A percentile compares a stretch with the other conserved stretches of the same genome.
These are phyloP conservation scores for Folsomia candida DNA, from an alignment of 2,888 invertebrate species.

Conservation along the genomic window DNA sequence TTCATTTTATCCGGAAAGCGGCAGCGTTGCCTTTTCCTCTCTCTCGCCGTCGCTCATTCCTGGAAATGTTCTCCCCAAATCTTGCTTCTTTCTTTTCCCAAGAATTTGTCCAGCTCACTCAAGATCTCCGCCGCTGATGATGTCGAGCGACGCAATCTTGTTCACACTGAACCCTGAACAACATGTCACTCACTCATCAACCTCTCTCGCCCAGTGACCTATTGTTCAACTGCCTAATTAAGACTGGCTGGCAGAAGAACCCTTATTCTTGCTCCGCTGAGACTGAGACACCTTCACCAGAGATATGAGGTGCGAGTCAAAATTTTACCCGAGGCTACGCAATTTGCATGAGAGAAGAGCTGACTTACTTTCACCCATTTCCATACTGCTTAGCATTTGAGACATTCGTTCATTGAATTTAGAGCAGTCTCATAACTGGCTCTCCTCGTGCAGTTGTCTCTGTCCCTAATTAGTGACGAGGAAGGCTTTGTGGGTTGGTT, in stretches of 20 bases:
- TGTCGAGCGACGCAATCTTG: neutral
- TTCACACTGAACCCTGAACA: neutral
- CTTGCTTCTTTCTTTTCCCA: neutral
- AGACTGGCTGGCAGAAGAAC: neutral
- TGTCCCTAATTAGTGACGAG: neutral
- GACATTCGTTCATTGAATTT: neutral
- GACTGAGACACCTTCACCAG: neutral
- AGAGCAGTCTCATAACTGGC: neutral
- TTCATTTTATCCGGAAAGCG: conserved; percentile 1
- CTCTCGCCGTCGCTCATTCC: neutral
- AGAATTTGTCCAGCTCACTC: no score
- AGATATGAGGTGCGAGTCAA: neutral
- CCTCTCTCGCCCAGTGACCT: neutral
- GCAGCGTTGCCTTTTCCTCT: neutral
- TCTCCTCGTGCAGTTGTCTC: no score
- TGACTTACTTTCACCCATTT: neutral
- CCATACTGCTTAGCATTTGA: neutral
- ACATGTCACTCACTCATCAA: neutral
- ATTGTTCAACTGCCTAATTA: neutral
- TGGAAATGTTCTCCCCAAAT: neutral
- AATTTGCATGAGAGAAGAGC: neutral
- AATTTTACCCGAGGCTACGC: neutral
- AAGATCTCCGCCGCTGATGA: no score
- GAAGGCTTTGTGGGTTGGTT: neutral
- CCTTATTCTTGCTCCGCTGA: no score